Base-by-base conservation (phyloP, 2,797 vertebrate species). In the Sardinella longiceps region DNA sequence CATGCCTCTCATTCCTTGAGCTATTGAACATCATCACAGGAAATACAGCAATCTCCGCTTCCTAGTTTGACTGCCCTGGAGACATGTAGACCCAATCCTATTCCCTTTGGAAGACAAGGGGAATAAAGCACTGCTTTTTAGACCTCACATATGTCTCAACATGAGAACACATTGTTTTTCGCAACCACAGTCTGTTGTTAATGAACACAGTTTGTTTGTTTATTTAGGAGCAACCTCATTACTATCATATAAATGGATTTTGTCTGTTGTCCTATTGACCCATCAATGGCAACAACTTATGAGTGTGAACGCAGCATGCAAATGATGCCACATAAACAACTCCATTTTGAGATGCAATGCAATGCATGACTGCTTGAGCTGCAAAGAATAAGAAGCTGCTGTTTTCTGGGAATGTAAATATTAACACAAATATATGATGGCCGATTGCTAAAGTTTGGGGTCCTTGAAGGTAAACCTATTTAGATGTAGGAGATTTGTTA, bases 321-420 rank as follows among this genome's bases (percentile, higher is more conserved):
- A 84, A 88, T 83, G 81, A 81, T 90, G 46, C 86, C 88, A 39
- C 66, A 74, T 74, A 74, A 30, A 74, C 66, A 37, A 90, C 86
- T 80, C 84, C 83, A 85, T 86, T 88, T 89, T 89, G 80, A 82
- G 92, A 94, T 89, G 80, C 82, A 92, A 94, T 94, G 90, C 92
- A 87, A 89, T 94, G 95, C 95, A 96, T 95, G 95, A 94, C 58
- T 74, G 95, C 95, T 95, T 95, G 88, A 91, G 92, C 95, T 95
- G 92, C 88, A 90, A 89, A 89, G 87, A 87, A 88, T 90, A 92
- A 87, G 85, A 88, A 87, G 87, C 82, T 86, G 63, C 85, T 80
- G 45, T 45, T 45, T 84, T 81, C 84, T 85, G 84, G 87, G 77
- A 88, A 90, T 90, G 88, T 81, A 80, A 48, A 14, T 48, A 39